A percentile compares a stretch with the other conserved stretches of the same genome.
Conservation (phyloP, 2,797 vertebrate genomes). For the Pseudochirops corinnae region DNA sequence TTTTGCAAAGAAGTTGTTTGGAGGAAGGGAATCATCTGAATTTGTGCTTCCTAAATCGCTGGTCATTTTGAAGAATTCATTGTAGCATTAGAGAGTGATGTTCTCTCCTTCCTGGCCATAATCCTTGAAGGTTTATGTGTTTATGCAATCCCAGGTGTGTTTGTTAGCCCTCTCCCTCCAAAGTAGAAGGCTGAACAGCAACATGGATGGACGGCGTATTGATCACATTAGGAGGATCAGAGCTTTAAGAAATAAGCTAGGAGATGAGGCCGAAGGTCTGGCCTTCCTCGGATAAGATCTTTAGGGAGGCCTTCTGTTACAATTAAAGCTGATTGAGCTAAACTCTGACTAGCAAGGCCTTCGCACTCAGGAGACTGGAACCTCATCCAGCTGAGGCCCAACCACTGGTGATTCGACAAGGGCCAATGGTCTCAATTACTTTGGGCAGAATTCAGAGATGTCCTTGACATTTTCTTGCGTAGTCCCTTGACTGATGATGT, state of each 20-base stretch:
- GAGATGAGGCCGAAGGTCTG: constrained; percentile 22
- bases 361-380: constrained; percentile 60
- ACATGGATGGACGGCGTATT: neutral
- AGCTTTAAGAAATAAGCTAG: constrained; percentile 35
- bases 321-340: constrained; percentile 53
- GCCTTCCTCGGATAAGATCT: constrained; percentile 6
- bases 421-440: constrained; percentile 18
- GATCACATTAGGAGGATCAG: constrained; percentile 16
- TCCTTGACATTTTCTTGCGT: neutral
- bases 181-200: neutral
- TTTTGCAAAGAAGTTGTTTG: neutral
- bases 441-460: neutral
- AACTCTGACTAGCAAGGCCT: constrained; percentile 21
- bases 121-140: neutral
- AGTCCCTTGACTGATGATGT: neutral
- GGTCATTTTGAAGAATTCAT: neutral
- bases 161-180: neutral
- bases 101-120: neutral
- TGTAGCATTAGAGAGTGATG: neutral
- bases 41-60: neutral
- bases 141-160: neutral
- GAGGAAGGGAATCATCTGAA: neutral
- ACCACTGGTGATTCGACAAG: neutral
- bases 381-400: constrained; percentile 68
- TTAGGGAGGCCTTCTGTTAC: neutral